Evolutionary conservation across 2,888 invertebrate species (phyloP).

Genomic region (Melanostoma mellinum): DNA sequence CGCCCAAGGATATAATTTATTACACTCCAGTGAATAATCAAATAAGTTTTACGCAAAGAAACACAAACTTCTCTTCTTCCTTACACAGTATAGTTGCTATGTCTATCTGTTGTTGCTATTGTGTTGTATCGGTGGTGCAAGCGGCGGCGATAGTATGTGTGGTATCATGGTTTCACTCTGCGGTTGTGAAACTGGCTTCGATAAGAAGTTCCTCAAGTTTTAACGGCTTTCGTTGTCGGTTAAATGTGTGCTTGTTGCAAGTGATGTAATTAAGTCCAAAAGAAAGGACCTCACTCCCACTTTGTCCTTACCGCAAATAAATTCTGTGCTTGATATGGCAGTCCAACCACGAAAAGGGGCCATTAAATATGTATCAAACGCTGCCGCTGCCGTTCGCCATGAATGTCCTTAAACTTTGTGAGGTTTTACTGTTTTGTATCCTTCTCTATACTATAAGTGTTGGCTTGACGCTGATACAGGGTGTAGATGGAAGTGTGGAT

Average conservation of each 20-base stretch:
- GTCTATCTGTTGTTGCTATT: conserved; percentile 31
- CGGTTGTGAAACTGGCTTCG: conserved; percentile 52
- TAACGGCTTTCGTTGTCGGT: conserved; percentile 30
- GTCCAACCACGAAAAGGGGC: conserved; percentile 42
- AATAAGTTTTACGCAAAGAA: conserved; percentile 69
- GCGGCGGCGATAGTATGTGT: conserved; percentile 42
- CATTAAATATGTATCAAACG: conserved; percentile 42
- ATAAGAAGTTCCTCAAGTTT: conserved; percentile 69
- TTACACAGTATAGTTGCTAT: conserved; percentile 13
- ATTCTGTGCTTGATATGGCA: conserved; percentile 51
- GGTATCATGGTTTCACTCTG: conserved; percentile 57
- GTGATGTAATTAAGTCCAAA: conserved; percentile 60
- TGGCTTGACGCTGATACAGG: neutral
- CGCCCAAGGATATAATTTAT: conserved; percentile 74
- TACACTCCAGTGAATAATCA: conserved; percentile 73
- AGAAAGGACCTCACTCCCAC: conserved; percentile 12
- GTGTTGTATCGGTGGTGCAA: conserved; percentile 13
- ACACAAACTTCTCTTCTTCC: conserved; percentile 67
- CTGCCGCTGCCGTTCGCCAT: neutral
- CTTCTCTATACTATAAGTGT: neutral
- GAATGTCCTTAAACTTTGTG: conserved; percentile 35
- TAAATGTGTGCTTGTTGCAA: conserved; percentile 33
- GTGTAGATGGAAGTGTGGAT: neutral
- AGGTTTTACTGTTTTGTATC: neutral
- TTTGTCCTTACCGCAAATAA: conserved; percentile 11